Base-by-base conservation (phyloP, 2,113 vertebrate species). In the Orientallactaga bullata region DNA sequence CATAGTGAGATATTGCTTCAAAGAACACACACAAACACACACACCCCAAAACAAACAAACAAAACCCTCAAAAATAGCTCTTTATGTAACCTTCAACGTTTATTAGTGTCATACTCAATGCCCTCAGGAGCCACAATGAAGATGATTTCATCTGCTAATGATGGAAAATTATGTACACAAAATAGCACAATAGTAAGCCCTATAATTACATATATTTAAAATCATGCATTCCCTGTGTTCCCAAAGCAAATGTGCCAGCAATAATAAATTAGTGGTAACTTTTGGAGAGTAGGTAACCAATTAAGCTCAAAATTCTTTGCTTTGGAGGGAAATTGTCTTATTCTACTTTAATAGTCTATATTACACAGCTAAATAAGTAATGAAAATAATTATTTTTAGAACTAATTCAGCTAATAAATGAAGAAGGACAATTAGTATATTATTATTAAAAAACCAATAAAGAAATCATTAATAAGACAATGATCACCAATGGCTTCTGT, bases 201-300 rank as follows among this genome's bases (percentile, higher is more conserved):
- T 47, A 8, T 76, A 51, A 17, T 79, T 79, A 79, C 66, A 73
- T 26, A 82, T 63, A 66, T 58, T 91, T 91, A 86, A 93, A n/a
- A 35, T 2, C 20, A 65, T 63, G 23, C 1, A 82, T 55, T 93
- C 10, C 7, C 37, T 39, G 21, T 69, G 12, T 82, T 78, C 37
- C 26, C 24, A 89, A 68, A 89, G 72, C 26, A 86, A 66, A 85
- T 9, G 72, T n/a, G 23, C 10, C 65, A 79, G 3, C 13, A 90
- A 63, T 93, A 77, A 73, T 55, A 83, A 35, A 88, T 39, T 63
- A 72, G 42, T 72, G 23, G 1, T 81, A 93, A 72, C 7, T 16
- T 95, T 37, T 42, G 55, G 68, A 85, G 61, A 55, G 18, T 73
- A 42, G 9, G 8, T 6, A 77, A 37, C 1, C 12, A 89, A 35